Evolutionary conservation across 2,888 invertebrate genomes (phyloP).

Genomic region (Monopis laevigella): DNA sequence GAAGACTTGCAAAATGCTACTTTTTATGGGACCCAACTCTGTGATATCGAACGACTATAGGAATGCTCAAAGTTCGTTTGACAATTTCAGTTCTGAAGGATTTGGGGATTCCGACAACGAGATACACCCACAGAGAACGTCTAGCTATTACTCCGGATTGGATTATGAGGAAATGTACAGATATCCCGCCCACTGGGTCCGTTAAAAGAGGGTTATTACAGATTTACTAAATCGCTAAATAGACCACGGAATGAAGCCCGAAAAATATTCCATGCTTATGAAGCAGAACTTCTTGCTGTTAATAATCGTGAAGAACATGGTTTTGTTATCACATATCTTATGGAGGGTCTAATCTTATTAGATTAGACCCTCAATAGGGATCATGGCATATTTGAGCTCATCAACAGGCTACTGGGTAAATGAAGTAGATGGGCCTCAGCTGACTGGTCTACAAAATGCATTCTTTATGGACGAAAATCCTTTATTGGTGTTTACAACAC

Average conservation of each 20-base stretch:
- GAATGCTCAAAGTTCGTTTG: constrained; percentile 47
- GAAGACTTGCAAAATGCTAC: constrained; percentile 35
- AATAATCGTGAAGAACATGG: constrained; percentile 87
- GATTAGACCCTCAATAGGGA: constrained; percentile 85
- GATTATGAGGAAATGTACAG: constrained; percentile 52
- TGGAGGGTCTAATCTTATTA: too few relatives aligned
- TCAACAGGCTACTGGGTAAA: constrained; percentile 83
- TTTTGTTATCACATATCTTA: constrained; percentile 84
- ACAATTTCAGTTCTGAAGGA: constrained; percentile 37
- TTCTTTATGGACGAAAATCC: constrained; percentile 73
- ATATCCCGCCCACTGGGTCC: constrained; percentile 91
- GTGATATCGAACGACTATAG: constrained; percentile 45
- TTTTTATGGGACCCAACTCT: constrained; percentile 52
- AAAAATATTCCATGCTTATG: constrained; percentile 84
- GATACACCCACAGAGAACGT: constrained; percentile 45
- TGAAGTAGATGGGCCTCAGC: constrained; percentile 81
- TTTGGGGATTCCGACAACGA: constrained; percentile 41
- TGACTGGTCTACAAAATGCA: constrained; percentile 82
- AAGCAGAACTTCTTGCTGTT: constrained; percentile 82
- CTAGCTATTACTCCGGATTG: constrained; percentile 47
- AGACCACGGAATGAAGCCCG: constrained; percentile 83
- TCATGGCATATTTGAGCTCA: constrained; percentile 88
- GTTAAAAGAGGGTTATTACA: constrained; percentile 85
- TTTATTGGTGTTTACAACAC: constrained; percentile 41
- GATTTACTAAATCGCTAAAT: constrained; percentile 88